Evolutionary conservation across 2,797 vertebrate species (phyloP).

Genomic region (Decapterus maruadsi): DNA sequence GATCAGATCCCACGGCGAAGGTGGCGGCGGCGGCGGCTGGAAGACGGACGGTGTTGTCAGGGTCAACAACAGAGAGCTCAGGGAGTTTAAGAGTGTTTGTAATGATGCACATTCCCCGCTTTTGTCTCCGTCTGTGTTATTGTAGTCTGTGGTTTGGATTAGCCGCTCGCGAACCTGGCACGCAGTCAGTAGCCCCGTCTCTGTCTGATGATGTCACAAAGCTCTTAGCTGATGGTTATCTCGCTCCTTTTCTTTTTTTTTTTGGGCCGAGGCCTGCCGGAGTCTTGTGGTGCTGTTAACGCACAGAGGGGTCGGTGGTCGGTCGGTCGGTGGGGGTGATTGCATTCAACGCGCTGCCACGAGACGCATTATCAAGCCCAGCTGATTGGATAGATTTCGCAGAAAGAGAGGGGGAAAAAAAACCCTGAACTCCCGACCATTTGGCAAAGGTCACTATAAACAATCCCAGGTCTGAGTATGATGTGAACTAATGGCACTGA

Average conservation of each 20-base stretch:
- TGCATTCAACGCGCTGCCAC: conserved; percentile 69
- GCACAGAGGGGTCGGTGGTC: conserved; percentile 38
- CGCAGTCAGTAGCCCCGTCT: conserved; percentile 78
- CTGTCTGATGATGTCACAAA: conserved; percentile 86
- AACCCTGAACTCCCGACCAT: conserved; percentile 41
- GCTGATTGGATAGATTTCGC: conserved; percentile 67
- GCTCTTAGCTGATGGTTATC: conserved; percentile 86
- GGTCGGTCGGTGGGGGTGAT: conserved; percentile 63
- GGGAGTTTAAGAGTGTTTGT: conserved; percentile 76
- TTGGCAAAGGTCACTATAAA: conserved; percentile 67
- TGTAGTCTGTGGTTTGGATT: conserved; percentile 79
- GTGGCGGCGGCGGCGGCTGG: conserved; percentile 27
- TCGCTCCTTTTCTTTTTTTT: conserved; percentile 29
- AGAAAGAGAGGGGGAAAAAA: neutral
- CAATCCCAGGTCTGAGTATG: conserved; percentile 40
- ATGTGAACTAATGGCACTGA: conserved; percentile 11
- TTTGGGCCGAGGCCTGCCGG: conserved; percentile 63
- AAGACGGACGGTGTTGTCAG: conserved; percentile 41
- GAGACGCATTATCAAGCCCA: conserved; percentile 62
- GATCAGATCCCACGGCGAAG: neutral
- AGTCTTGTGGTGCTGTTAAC: conserved; percentile 76
- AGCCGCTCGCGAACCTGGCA: conserved; percentile 74
- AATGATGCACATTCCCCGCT: conserved; percentile 76
- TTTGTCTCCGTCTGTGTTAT: conserved; percentile 74
- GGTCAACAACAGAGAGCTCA: conserved; percentile 73